These are phyloP conservation scores for Tupaia tana DNA, from an alignment of 2,113 vertebrate genomes.

Conservation along the genomic window DNA sequence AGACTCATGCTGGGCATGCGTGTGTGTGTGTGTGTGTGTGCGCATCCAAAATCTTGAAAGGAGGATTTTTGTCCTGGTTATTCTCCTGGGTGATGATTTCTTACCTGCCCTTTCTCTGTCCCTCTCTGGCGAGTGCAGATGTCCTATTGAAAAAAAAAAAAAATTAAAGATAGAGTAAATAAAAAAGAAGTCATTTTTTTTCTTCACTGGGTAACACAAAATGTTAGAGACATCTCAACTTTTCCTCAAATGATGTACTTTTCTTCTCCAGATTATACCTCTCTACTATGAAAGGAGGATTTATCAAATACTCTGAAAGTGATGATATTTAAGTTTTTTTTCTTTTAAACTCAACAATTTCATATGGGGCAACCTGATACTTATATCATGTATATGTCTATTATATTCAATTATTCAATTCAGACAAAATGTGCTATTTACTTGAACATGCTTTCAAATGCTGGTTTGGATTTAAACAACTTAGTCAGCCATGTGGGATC, in stretches of 20 bases:
- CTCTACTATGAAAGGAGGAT: background rate
- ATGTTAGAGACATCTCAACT: background rate
- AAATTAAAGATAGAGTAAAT: too few relatives aligned
- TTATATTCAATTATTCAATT: background rate
- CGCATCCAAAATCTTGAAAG: too few relatives aligned
- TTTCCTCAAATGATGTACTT: background rate
- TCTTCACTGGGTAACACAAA: background rate
- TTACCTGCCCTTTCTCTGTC: too few relatives aligned
- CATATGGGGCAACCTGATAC: background rate
- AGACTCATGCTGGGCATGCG: too few relatives aligned
- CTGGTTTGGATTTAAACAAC: too few relatives aligned
- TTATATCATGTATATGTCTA: background rate
- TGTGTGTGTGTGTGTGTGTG: too few relatives aligned
- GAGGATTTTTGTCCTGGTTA: too few relatives aligned
- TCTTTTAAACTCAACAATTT: background rate
- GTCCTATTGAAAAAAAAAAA: too few relatives aligned
- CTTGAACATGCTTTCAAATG: background rate
- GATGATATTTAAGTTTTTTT: background rate
- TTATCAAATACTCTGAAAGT: background rate
- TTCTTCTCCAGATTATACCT: background rate
- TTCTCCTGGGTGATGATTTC: too few relatives aligned
- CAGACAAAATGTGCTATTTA: background rate
- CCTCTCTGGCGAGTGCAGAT: too few relatives aligned
- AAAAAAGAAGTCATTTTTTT: background rate
- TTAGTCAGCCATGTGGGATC: too few relatives aligned